A percentile compares a stretch with the other conserved stretches of the same genome.
Evolutionary conservation across 2,797 vertebrate species (phyloP).

Genomic region (Echeneis naucrates): DNA sequence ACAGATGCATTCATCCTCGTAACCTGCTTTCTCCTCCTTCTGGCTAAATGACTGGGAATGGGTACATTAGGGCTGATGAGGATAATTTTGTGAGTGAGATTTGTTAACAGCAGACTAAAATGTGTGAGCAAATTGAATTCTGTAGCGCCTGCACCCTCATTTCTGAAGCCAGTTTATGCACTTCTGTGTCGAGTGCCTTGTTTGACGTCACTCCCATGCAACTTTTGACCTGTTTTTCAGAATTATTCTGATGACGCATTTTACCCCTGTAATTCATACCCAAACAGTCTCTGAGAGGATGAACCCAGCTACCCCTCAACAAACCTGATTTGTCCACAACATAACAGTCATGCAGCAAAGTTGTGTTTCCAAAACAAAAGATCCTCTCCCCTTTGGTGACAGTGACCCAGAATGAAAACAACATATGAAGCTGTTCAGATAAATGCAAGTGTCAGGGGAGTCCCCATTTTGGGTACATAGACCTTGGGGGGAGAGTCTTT

Average conservation of each 20-base stretch:
- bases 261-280: conserved; percentile 9
- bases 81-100: conserved; percentile 41
- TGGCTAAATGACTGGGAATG: conserved; percentile 55
- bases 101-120: conserved; percentile 28
- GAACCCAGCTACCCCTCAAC: conserved; percentile 28
- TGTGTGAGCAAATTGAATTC: conserved; percentile 3
- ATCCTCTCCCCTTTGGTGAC: conserved; percentile 37
- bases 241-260: conserved; percentile 19
- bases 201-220: not conserved
- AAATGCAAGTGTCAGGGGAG: conserved; percentile 50
- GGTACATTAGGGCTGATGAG: conserved; percentile 40
- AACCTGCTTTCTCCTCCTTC: conserved; percentile 63
- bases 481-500: conserved; percentile 44
- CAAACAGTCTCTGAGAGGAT: conserved; percentile 15
- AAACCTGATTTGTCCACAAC: conserved; percentile 16
- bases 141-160: not conserved
- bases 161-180: not conserved
- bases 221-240: conserved; percentile 20
- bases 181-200: not conserved
- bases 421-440: conserved; percentile 42
- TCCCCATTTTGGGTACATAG: conserved; percentile 40
- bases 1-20: conserved; percentile 53
- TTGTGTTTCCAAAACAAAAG: conserved; percentile 42
- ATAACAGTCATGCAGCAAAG: conserved; percentile 27
- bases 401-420: conserved; percentile 71